A percentile compares a stretch with the other conserved stretches of the same genome.
phyloP scores from a whole-genome alignment of 1,140 invertebrate genomes.

The Platyscapa corneri region DNA sequence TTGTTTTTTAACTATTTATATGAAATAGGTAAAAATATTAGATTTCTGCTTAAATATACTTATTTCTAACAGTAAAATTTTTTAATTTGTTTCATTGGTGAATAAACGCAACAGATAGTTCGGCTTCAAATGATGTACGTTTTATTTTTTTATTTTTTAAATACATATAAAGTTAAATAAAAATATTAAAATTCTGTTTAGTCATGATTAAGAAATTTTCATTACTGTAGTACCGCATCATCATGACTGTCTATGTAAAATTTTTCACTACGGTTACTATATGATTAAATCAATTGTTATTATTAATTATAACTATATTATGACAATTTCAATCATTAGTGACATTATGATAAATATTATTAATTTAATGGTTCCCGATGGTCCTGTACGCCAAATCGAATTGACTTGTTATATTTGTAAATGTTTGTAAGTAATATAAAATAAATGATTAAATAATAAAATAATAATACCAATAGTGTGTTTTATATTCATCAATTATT shows the following conservation, averaged over 20 bases:
- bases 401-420: constrained; percentile 72
- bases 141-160: no score
- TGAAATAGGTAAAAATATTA: no score
- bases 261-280: constrained; percentile 1
- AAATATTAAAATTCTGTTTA: background rate
- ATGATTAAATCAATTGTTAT: constrained; percentile 13
- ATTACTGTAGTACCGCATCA: background rate
- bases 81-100: no score
- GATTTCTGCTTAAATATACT: no score
- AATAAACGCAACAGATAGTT: no score
- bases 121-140: no score
- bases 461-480: constrained; percentile 49
- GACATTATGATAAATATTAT: constrained; percentile 44
- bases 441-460: constrained; percentile 69
- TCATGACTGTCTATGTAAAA: background rate
- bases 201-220: background rate
- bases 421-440: constrained; percentile 71
- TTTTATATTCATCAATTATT: no score
- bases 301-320: constrained; percentile 24
- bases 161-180: background rate
- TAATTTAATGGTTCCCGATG: constrained; percentile 63
- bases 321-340: constrained; percentile 5
- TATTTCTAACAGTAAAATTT: no score
- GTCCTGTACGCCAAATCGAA: constrained; percentile 69
- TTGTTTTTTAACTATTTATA: no score